Base-by-base conservation (phyloP, 35 echinoderm and acorn worm genomes). In the Ptychodera flava region DNA sequence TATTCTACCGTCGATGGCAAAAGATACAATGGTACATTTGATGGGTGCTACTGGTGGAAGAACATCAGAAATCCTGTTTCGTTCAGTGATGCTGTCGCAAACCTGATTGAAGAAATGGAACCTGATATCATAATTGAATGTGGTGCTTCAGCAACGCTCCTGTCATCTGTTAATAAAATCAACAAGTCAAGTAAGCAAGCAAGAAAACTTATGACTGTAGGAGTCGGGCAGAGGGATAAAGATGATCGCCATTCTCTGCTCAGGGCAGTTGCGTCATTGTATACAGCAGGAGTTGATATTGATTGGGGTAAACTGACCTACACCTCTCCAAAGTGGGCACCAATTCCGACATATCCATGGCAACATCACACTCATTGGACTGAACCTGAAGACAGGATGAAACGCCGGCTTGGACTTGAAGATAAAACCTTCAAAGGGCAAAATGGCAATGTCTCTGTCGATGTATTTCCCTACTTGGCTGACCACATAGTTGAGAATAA, bases 41-140 rank as follows among this genome's bases (percentile, higher is more conserved):
- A 88, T 33, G 92, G 89, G 16, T 87, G 89, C 16, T 97, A 97
- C 76, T 97, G 95, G 95, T 97, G 95, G 95, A 36, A 83, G 1
- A 97, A 97, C 80, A 97, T 97, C 30, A 82, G 95, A 31, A 91
- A 91, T 78, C 31, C 89, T 15, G 95, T 97, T 27, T 85, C 86
- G 33, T 97, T 97, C 76, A 83, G 91, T 76, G 79, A 87, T 16
- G 95, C 95, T 14, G 87, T 97, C 31, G 95, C 91, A 79, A 53
- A 38, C 31, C 85, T 97, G 31, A 76, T 97, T 22, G 81, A 78
- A 31, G 92, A 93, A 33, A 52, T 85, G 15, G 36, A 94, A 1
- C 52, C 86, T 32, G 83, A 87, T 31, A 78, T 97, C 0, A 93
- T 97, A 31, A 77, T 97, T 15, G 95, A 97, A 45, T 87, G 84